Evolutionary conservation across 2,797 vertebrate species (phyloP).

Genomic region (Antennarius maculatus): DNA sequence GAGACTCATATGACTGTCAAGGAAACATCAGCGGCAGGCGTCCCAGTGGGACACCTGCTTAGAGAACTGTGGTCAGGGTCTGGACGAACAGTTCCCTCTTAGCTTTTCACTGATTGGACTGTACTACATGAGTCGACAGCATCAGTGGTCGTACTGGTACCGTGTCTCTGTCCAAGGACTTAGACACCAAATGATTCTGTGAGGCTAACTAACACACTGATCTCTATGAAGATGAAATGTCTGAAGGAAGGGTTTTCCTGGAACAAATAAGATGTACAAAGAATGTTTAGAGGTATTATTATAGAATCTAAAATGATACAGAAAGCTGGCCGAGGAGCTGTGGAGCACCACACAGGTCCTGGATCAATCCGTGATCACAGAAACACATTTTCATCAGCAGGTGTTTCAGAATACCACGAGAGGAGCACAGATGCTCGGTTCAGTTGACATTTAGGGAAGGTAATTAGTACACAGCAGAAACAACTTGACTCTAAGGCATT

Average conservation of each 20-base stretch:
- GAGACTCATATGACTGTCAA: slow-evolving; percentile 31
- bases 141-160: not conserved
- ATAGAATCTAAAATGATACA: too few relatives aligned
- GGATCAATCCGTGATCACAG: too few relatives aligned
- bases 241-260: slow-evolving; percentile 5
- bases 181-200: slow-evolving; percentile 13
- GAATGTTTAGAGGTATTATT: not conserved
- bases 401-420: too few relatives aligned
- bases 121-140: slow-evolving; percentile 11
- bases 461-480: slow-evolving; percentile 34
- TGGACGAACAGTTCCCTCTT: slow-evolving; percentile 15
- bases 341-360: too few relatives aligned
- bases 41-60: slow-evolving; percentile 20
- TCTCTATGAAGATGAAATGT: not conserved
- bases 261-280: not conserved
- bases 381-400: too few relatives aligned
- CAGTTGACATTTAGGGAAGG: slow-evolving; percentile 29
- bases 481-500: too few relatives aligned
- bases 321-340: too few relatives aligned
- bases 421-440: not conserved
- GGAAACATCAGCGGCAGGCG: slow-evolving; percentile 20
- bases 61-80: not conserved
- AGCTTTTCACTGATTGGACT: slow-evolving; percentile 6
- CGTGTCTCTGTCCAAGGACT: slow-evolving; percentile 23
- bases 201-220: slow-evolving; percentile 7